Base-by-base conservation (phyloP, 2,888 invertebrate genomes). In the Bruchidius siliquastri region DNA sequence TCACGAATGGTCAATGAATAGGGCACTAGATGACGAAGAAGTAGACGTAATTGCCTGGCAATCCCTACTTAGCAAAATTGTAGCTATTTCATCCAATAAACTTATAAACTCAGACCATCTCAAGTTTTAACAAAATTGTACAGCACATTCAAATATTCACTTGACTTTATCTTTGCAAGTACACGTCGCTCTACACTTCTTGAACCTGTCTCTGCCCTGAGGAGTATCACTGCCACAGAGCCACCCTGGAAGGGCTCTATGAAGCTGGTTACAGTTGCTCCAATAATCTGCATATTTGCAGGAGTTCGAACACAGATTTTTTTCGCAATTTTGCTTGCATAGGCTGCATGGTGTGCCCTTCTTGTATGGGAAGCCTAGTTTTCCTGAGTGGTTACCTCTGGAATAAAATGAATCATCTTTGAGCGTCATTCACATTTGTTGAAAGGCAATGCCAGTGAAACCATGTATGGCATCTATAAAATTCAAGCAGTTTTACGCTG, bases 151-250 rank as follows among this genome's bases (percentile, higher is more conserved):
- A 4, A 2, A 4, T 26, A 26, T 26, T 49, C 49, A 49, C 49
- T 49, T 84, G 81, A 91, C 90, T 84, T 90, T 90, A 79, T 87
- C 87, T 71, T 88, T 88, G 83, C 94, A 94, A 71, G 86, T 86
- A 84, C 95, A 95, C 3, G 94, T 94, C 0, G 94, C 94, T 76
- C 90, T 90, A 84, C 95, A 95, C 80, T 87, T 88, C 32, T 85
- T 82, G 70, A 88, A 83, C 73, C 90, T 84, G 71, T 90, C 87
- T 6, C 89, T 88, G 66, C 91, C 91, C 76, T 90, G 88, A 20
- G 86, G 83, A 4, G 89, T 88, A 69, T 86, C 84, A 71, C 88
- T 88, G 68, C 81, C 71, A 81, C 92, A 92, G 10, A 92, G 85
- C 92, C 92, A 92, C 67, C 85, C 86, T 70, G 87, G 89, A 88